phyloP scores from a whole-genome alignment of 2,113 vertebrate species.

The Nothobranchius kuhntae region DNA sequence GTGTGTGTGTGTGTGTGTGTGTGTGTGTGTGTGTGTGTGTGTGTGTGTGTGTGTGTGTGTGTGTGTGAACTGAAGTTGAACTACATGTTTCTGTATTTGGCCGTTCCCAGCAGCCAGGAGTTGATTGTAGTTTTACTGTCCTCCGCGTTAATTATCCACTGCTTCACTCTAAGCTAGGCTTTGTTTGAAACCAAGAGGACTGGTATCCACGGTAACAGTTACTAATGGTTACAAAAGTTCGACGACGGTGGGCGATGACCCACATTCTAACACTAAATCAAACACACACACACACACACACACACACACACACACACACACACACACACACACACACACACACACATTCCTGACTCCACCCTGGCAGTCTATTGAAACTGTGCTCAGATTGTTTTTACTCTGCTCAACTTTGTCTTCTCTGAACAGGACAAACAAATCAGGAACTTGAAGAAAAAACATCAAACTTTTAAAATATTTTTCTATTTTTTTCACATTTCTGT shows the following conservation, averaged over 20 bases:
- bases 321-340: conserved; percentile 31
- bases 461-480: background rate
- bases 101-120: background rate
- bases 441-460: background rate
- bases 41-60: too few relatives aligned
- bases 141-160: conserved; percentile 42
- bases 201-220: conserved; percentile 68
- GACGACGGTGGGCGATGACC: conserved; percentile 59
- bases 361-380: conserved; percentile 61
- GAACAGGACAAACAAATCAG: conserved; percentile 2
- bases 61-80: conserved; percentile 17
- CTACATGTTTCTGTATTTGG: conserved; percentile 13
- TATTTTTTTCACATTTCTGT: background rate
- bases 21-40: too few relatives aligned
- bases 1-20: too few relatives aligned
- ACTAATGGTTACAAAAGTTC: conserved; percentile 60
- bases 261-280: conserved; percentile 75
- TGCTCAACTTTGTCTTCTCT: background rate
- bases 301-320: background rate
- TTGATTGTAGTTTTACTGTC: background rate
- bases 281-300: conserved; percentile 1
- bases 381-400: conserved; percentile 48
- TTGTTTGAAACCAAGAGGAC: conserved; percentile 51
- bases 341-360: conserved; percentile 60
- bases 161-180: conserved; percentile 28